phyloP scores from a whole-genome alignment of 1,140 invertebrate species.

The Delia radicum region DNA sequence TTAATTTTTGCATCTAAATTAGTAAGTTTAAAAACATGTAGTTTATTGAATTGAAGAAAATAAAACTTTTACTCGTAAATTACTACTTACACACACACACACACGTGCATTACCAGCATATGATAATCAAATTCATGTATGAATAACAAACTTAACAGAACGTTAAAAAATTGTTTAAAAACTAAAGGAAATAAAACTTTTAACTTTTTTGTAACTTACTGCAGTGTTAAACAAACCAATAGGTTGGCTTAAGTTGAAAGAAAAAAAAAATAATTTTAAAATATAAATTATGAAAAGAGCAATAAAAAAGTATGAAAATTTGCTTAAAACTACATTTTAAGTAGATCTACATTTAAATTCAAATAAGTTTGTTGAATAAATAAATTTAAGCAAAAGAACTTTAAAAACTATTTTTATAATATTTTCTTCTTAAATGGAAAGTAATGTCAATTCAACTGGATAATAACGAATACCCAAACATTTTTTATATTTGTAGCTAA shows the following conservation, averaged over 20 bases:
- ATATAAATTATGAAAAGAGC: neutral
- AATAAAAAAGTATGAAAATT: neutral
- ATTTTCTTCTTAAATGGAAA: neutral
- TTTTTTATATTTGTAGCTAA: too few species aligned
- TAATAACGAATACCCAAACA: too few species aligned
- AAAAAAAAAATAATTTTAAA: neutral
- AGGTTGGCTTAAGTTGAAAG: neutral
- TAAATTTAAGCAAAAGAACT: neutral
- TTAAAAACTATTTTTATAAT: neutral
- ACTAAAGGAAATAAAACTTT: neutral
- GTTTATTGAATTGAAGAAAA: too few species aligned
- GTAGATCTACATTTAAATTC: conserved; percentile 4
- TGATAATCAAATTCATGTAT: too few species aligned
- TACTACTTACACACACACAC: too few species aligned
- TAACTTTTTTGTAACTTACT: neutral
- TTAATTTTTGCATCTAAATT: too few species aligned
- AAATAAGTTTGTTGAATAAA: neutral
- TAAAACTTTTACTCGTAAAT: too few species aligned
- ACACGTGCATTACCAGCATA: too few species aligned
- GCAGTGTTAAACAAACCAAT: neutral
- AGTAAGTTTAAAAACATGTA: too few species aligned
- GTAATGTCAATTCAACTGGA: too few species aligned
- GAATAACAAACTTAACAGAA: too few species aligned
- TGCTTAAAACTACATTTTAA: neutral
- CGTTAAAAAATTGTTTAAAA: too few species aligned